phyloP scores from a whole-genome alignment of 1,140 invertebrate genomes.

The Drosophila orena region DNA sequence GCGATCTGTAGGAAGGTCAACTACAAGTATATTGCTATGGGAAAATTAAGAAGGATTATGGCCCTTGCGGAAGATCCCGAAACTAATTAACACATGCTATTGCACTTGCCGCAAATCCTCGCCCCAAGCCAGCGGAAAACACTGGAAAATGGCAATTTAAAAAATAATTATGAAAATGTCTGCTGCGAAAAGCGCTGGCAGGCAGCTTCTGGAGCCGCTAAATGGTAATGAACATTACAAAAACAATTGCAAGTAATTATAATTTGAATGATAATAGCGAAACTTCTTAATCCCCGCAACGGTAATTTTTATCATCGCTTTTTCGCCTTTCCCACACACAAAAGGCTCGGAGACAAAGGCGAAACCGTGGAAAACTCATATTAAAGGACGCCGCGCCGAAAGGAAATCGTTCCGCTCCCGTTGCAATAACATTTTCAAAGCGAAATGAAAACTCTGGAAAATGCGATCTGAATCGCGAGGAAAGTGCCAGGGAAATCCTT shows the following conservation, averaged over 20 bases:
- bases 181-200: slow-evolving; percentile 54
- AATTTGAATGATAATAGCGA: slow-evolving; percentile 83
- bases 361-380: slow-evolving; percentile 71
- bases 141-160: slow-evolving; percentile 77
- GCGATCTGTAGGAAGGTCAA: slow-evolving; percentile 12
- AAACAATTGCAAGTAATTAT: slow-evolving; percentile 83
- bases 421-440: slow-evolving; percentile 69
- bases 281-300: slow-evolving; percentile 81
- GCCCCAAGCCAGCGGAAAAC: slow-evolving; percentile 27
- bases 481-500: slow-evolving; percentile 27
- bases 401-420: slow-evolving; percentile 26
- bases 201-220: slow-evolving; percentile 73
- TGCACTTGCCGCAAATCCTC: slow-evolving; percentile 61
- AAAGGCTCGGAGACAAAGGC: slow-evolving; percentile 51
- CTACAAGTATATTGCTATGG: slow-evolving; percentile 17
- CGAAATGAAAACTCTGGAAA: slow-evolving; percentile 71
- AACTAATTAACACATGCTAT: slow-evolving; percentile 79
- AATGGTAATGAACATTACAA: slow-evolving; percentile 83
- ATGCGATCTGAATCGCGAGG: slow-evolving; percentile 32
- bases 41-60: slow-evolving; percentile 15
- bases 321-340: slow-evolving; percentile 16
- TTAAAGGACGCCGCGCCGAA: slow-evolving; percentile 55
- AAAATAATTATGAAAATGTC: slow-evolving; percentile 81
- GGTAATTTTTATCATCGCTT: slow-evolving; percentile 72
- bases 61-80: slow-evolving; percentile 25